Evolutionary conservation across 2,888 invertebrate species (phyloP), one percentile per base, ranked within the genome.

Genomic region (Ennomos fuscantarius): DNA sequence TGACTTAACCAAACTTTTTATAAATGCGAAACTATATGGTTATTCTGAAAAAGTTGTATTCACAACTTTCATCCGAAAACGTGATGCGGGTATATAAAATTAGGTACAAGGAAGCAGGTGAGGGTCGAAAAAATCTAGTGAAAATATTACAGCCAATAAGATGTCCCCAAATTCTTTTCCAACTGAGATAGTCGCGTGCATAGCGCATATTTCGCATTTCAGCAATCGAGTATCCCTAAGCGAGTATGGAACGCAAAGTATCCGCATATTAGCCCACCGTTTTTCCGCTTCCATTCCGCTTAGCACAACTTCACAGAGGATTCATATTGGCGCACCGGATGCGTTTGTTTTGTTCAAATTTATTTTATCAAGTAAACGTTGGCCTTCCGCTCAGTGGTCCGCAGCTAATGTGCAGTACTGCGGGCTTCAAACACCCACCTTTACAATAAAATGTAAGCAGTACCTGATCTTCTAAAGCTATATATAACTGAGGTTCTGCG

Each of bases 341-440:
- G 88, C 87, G 87, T 89, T 90, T 90, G 90, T 91, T 90, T 89
- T 87, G 88, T 87, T 84, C 86, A 86, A 89, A 90, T 90, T 89
- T 89, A 92, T 92, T 91, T 91, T 90, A 91, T 92, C 89, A 89
- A 91, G 89, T 89, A 89, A 89, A 88, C 84, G 86, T 82, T 82
- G 84, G 89, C 76, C 78, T 86, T 85, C 86, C 78, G 79, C 84
- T 74, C 91, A 91, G 63, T 90, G 90, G 79, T 67, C 78, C 70
- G 89, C 65, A 80, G 66, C 65, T 87, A 91, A 90, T 82, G 71
- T 80, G 82, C 75, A 79, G 84, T 84, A 84, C 87, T 89, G 86
- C 86, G 86, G 82, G 86, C 74, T 76, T 67, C 77, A 52, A 66
- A 59, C 62, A 63, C 74, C 58, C 36, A 53, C 58, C 43, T 67